A percentile compares a stretch with the other conserved stretches of the same genome.
phyloP scores from a whole-genome alignment of 2,888 invertebrate genomes.

The Drosophila kambysellisi region DNA sequence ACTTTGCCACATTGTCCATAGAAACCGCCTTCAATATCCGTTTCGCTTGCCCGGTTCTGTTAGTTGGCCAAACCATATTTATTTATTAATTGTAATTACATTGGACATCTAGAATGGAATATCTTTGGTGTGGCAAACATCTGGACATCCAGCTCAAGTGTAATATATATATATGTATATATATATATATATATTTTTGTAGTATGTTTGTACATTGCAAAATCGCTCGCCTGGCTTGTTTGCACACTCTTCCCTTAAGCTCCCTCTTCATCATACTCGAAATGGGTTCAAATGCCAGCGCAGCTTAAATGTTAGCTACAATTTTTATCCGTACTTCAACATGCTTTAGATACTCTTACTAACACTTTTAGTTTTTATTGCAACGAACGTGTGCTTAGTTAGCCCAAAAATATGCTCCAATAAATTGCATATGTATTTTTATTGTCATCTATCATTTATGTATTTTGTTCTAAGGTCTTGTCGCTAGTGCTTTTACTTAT shows the following conservation, averaged over 20 bases:
- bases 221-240: constrained; percentile 26
- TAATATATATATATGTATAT: constrained; percentile 30
- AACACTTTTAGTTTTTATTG: neutral
- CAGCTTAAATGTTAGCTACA: constrained; percentile 48
- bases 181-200: constrained; percentile 33
- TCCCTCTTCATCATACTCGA: neutral
- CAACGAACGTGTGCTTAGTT: neutral
- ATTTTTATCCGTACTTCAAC: constrained; percentile 20
- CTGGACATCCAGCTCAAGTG: constrained; percentile 21
- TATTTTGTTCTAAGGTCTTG: neutral
- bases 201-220: constrained; percentile 36
- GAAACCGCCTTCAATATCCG: constrained; percentile 1
- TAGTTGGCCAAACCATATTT: constrained; percentile 70
- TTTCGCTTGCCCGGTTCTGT: constrained; percentile 33
- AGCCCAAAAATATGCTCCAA: neutral
- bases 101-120: constrained; percentile 50
- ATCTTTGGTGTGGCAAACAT: constrained; percentile 7
- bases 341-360: constrained; percentile 35
- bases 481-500: neutral
- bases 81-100: constrained; percentile 78
- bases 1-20: neutral
- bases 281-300: constrained; percentile 34
- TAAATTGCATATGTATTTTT: neutral
- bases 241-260: neutral
- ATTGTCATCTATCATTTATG: too few species aligned